Evolutionary conservation across 1,140 invertebrate species (phyloP).

Genomic region (Caerostris extrusa): DNA sequence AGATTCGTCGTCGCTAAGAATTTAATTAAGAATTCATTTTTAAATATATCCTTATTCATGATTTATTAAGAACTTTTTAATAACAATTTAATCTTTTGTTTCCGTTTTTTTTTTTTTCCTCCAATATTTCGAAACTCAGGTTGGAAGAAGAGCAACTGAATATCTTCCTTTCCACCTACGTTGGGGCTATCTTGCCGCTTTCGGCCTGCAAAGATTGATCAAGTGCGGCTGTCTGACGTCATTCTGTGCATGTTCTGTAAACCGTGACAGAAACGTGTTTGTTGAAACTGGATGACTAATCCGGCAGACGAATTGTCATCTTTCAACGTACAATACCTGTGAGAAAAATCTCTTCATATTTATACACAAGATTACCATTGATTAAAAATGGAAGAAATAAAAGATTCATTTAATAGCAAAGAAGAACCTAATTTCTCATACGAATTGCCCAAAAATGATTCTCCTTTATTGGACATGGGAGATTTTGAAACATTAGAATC

Average conservation of each 20-base stretch:
- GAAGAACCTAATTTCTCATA: conserved; percentile 34
- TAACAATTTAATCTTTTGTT: too few species aligned
- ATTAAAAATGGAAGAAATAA: conserved; percentile 67
- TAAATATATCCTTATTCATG: too few species aligned
- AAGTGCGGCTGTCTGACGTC: conserved; percentile 73
- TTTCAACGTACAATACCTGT: neutral
- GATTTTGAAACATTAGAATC: conserved; percentile 67
- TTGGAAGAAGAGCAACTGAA: conserved; percentile 50
- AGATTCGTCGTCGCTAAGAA: too few species aligned
- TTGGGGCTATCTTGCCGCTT: conserved; percentile 25
- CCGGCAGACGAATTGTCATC: conserved; percentile 27
- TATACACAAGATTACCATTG: neutral
- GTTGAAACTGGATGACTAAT: conserved; percentile 75
- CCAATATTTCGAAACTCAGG: neutral
- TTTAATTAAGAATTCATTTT: too few species aligned
- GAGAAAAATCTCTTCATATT: neutral
- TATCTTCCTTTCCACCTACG: conserved; percentile 52
- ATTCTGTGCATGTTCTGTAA: conserved; percentile 72
- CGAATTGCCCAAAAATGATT: conserved; percentile 57
- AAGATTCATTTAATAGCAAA: conserved; percentile 60
- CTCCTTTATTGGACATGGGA: conserved; percentile 67
- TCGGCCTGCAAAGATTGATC: conserved; percentile 62
- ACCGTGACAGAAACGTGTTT: conserved; percentile 77
- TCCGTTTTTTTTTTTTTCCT: too few species aligned
- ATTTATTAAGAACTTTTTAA: too few species aligned